Base-by-base conservation (phyloP, 1,140 invertebrate genomes). In the Lucilia sericata region DNA sequence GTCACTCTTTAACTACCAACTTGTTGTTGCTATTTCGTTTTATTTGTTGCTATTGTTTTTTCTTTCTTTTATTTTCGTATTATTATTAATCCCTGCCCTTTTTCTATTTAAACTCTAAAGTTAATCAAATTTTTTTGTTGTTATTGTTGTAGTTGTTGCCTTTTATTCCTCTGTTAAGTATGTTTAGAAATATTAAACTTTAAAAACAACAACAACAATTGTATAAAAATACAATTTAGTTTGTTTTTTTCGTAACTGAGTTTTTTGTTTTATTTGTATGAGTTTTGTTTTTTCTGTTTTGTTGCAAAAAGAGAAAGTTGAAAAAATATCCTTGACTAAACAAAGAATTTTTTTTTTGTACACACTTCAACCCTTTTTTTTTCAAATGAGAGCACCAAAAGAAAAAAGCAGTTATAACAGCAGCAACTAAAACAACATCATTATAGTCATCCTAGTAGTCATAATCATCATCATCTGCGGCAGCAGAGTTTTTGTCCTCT, bases 121-220 rank as follows among this genome's bases (percentile, higher is more conserved):
- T 55, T 55, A 55, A 55, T 55, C 51, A 55, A 55, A 55, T 55
- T 55, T 55, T 55, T 55, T n/a, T n/a, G n/a, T n/a, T n/a, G n/a
- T n/a, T 55, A 0, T 42, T 42, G 42, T 42, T 42, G 42, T 42
- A 42, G 42, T 42, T 55, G 42, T 42, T 55, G 51, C 51, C 17
- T 55, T 55, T 13, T 55, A 8, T 42, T 13, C 12, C 14, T 55
- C 51, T 17, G 17, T 13, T 55, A 55, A 55, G 13, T 55, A 55
- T 55, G 51, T 55, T 55, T 55, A 55, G 51, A 55, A 55, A 55
- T 17, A 55, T 55, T 55, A 55, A 55, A 55, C 51, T 17, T 55
- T 55, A 10, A 55, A 55, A 55, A 42, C 42, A 42, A 42, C 42
- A 42, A 42, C 42, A 42, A 42, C 42, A 42, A 42, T 42, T 42